phyloP scores from a whole-genome alignment of 2,797 vertebrate species.

The Danio tinwini region DNA sequence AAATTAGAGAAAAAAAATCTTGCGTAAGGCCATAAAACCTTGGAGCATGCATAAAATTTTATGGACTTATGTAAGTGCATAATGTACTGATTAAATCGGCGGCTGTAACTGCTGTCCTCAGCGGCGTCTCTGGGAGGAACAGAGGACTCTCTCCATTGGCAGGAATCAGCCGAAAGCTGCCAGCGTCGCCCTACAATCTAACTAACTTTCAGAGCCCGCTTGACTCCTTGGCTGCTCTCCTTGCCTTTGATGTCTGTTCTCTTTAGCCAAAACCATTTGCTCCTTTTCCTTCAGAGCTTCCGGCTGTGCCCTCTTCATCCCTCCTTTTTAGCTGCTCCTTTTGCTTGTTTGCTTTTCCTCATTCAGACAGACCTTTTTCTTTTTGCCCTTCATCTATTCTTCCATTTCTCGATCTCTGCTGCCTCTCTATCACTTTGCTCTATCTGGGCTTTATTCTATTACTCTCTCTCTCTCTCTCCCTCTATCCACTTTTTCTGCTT shows the following conservation, averaged over 20 bases:
- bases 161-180: constrained; percentile 59
- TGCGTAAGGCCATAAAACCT: constrained; percentile 43
- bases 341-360: constrained; percentile 36
- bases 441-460: constrained; percentile 66
- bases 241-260: constrained; percentile 59
- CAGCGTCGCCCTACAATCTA: constrained; percentile 69
- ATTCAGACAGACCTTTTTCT: constrained; percentile 44
- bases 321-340: constrained; percentile 45
- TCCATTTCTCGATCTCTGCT: constrained; percentile 48
- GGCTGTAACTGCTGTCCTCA: constrained; percentile 58
- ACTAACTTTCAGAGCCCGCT: constrained; percentile 63
- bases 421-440: constrained; percentile 61
- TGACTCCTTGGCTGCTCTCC: constrained; percentile 56
- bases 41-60: constrained; percentile 65
- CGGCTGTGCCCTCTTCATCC: constrained; percentile 35
- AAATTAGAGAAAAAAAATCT: constrained; percentile 51
- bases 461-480: constrained; percentile 51
- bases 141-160: constrained; percentile 66
- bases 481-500: constrained; percentile 53
- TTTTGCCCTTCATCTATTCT: constrained; percentile 56
- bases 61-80: constrained; percentile 62
- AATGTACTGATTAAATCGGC: constrained; percentile 73
- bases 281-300: constrained; percentile 47
- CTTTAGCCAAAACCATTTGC: constrained; percentile 63
- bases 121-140: constrained; percentile 56